phyloP scores from a whole-genome alignment of 2,888 invertebrate genomes.

The Drosophila birchii region DNA sequence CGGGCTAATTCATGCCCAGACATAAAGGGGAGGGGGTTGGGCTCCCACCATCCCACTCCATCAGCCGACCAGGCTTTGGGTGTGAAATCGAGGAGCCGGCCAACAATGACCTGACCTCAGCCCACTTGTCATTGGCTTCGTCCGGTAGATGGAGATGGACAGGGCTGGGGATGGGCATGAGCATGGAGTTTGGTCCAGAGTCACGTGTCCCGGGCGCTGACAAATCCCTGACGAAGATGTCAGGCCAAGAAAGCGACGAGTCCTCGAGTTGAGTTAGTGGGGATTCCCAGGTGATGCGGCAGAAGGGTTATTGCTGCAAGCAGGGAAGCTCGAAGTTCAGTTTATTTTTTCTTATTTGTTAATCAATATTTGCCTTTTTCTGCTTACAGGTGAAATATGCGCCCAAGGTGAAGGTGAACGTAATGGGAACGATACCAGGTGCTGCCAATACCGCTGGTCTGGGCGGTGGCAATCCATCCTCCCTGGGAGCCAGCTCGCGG shows the following conservation, averaged over 20 bases:
- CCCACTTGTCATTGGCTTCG: conserved; percentile 37
- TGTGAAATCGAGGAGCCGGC: conserved; percentile 40
- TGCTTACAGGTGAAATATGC: conserved; percentile 92
- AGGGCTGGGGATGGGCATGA: not conserved
- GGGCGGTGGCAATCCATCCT: not conserved
- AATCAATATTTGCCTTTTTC: fast-evolving
- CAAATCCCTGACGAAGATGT: conserved; percentile 55
- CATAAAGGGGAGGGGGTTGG: conserved; percentile 37
- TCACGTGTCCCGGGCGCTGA: conserved; percentile 44
- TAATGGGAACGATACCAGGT: conserved; percentile 82
- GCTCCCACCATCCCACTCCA: not conserved
- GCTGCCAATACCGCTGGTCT: not conserved
- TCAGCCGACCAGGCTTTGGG: not conserved
- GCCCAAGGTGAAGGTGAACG: conserved; percentile 92
- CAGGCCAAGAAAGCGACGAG: conserved; percentile 18
- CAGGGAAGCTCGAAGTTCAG: too few species aligned
- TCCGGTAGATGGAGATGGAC: not conserved
- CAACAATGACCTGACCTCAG: conserved; percentile 28
- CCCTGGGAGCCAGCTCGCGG: conserved; percentile 75
- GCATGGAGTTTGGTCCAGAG: not conserved
- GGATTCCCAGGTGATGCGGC: conserved; percentile 3
- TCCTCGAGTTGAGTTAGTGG: not conserved
- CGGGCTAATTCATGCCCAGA: conserved; percentile 65
- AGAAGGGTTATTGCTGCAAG: not conserved
- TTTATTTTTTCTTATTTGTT: not conserved